Conservation (phyloP, 1,140 invertebrate species). For the Matsumurasca onukii region DNA sequence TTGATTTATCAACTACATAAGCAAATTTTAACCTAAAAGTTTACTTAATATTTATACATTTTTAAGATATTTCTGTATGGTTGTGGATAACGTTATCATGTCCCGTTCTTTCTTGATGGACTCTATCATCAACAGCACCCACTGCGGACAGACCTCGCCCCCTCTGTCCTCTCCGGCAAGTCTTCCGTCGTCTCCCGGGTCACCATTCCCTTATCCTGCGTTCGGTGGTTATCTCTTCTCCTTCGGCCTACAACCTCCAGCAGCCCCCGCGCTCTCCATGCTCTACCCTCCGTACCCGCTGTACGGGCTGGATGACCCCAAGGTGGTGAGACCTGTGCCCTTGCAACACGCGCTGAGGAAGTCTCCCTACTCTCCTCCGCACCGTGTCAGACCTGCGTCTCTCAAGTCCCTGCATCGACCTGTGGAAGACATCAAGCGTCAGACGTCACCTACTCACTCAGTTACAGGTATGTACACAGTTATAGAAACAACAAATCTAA, state of each 20-base stretch:
- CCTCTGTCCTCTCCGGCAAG: constrained; percentile 17
- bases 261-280: constrained; percentile 21
- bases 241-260: constrained; percentile 23
- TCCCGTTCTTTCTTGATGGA: constrained; percentile 41
- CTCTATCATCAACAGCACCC: constrained; percentile 36
- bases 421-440: background rate
- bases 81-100: too few species aligned
- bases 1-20: too few species aligned
- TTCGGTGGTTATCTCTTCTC: constrained; percentile 31
- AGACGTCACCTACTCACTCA: background rate
- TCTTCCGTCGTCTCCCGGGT: constrained; percentile 23
- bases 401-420: constrained; percentile 5
- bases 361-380: constrained; percentile 9
- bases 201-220: constrained; percentile 31
- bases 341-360: constrained; percentile 9
- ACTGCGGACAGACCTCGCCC: background rate
- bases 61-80: too few species aligned
- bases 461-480: background rate
- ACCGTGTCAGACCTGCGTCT: constrained; percentile 17
- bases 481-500: too few species aligned
- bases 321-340: constrained; percentile 26
- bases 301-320: constrained; percentile 23
- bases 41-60: too few species aligned
- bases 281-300: constrained; percentile 30
- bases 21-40: too few species aligned